A percentile compares a stretch with the other conserved stretches of the same genome.
Evolutionary conservation across 2,797 vertebrate species (phyloP).

Genomic region (Phaenicophaeus curvirostris): DNA sequence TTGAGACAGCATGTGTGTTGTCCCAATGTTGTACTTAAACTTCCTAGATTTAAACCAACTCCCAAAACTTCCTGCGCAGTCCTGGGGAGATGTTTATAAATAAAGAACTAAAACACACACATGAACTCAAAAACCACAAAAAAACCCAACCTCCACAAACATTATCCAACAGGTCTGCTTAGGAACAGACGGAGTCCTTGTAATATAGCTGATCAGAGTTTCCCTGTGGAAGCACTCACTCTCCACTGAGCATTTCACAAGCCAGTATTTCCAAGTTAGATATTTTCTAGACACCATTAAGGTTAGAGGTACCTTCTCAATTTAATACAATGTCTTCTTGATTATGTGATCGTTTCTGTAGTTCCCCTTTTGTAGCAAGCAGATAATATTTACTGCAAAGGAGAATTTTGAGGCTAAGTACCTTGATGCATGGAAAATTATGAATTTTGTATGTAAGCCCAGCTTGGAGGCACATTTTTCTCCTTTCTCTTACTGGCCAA

Average conservation of each 20-base stretch:
- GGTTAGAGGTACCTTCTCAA: neutral
- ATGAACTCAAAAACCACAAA: neutral
- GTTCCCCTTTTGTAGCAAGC: neutral
- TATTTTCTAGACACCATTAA: neutral
- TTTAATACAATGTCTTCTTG: neutral
- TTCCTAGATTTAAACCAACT: neutral
- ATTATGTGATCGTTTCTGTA: neutral
- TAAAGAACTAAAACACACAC: neutral
- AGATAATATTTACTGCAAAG: neutral
- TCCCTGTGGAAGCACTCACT: neutral
- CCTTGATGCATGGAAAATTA: neutral
- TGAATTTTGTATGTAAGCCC: neutral
- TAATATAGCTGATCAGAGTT: neutral
- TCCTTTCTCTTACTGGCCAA: neutral
- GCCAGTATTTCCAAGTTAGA: neutral
- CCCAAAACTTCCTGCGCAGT: neutral
- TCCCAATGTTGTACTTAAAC: neutral
- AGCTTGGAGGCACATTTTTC: neutral
- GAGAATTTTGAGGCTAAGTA: neutral
- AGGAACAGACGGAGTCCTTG: neutral
- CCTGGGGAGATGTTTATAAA: neutral
- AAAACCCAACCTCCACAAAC: rapidly evolving
- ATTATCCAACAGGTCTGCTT: rapidly evolving
- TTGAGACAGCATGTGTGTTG: neutral
- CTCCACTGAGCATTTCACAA: neutral